Evolutionary conservation across 2,113 vertebrate species (phyloP).

Genomic region (Saccopteryx leptura): DNA sequence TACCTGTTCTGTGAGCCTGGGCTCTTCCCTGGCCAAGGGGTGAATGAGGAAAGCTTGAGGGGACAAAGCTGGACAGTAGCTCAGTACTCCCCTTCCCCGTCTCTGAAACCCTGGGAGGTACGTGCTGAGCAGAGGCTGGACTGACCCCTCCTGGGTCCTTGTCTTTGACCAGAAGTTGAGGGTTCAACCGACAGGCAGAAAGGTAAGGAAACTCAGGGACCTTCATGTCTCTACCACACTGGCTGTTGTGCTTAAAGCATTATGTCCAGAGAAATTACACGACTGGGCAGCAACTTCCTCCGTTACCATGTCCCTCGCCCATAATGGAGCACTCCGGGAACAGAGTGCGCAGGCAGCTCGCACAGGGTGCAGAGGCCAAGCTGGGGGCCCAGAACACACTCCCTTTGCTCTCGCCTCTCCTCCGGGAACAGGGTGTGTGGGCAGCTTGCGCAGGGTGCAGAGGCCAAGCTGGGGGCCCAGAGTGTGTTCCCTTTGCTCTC

Average conservation of each 20-base stretch:
- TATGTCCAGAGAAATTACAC: not conserved
- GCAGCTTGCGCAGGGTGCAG: not conserved
- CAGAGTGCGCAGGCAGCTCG: accelerated
- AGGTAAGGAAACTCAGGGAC: not conserved
- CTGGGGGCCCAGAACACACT: accelerated
- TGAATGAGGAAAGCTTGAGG: not conserved
- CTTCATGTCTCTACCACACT: not conserved
- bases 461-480: not conserved
- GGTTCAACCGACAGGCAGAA: not conserved
- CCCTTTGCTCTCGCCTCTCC: too few species aligned
- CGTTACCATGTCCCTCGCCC: not conserved
- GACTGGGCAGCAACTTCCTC: not conserved
- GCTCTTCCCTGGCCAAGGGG: not conserved
- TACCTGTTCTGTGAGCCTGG: too few species aligned
- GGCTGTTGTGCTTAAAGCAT: not conserved
- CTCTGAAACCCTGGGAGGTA: too few species aligned
- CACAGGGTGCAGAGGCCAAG: not conserved
- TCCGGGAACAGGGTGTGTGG: accelerated
- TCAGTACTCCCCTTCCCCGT: not conserved
- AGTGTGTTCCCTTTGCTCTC: accelerated
- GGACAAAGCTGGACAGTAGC: not conserved
- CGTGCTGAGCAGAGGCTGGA: not conserved
- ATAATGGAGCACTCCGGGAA: not conserved
- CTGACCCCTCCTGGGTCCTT: too few species aligned
- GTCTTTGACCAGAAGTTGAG: not conserved